A percentile compares a stretch with the other conserved stretches of the same genome.
Conservation (phyloP, 2,888 invertebrate genomes). For the Limenitis camilla region DNA sequence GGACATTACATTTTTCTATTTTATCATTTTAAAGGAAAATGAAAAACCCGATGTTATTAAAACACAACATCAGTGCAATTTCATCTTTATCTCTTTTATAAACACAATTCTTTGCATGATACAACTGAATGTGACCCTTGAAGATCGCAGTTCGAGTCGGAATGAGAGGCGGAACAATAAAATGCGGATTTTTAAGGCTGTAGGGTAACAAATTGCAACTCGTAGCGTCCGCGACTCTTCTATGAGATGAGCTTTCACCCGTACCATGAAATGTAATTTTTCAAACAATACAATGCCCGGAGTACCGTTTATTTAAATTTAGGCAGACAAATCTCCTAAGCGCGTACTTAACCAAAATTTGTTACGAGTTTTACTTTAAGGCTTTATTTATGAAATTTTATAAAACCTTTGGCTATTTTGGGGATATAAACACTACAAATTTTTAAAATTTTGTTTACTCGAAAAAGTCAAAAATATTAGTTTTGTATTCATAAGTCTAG, state of each 20-base stretch:
- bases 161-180: constrained; percentile 65
- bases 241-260: constrained; percentile 49
- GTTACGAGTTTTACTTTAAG: no score
- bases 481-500: no score
- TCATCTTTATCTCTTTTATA: neutral
- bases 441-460: no score
- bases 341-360: neutral
- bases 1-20: no score
- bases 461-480: no score
- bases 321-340: neutral
- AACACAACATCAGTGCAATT: neutral
- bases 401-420: no score
- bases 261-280: constrained; percentile 34
- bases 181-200: constrained; percentile 70
- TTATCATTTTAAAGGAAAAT: neutral
- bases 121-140: constrained; percentile 42
- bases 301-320: neutral
- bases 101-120: constrained; percentile 24
- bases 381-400: no score
- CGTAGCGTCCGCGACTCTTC: constrained; percentile 48
- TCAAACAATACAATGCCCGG: neutral
- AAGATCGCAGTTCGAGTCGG: constrained; percentile 50
- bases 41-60: neutral
- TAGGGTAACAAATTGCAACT: constrained; percentile 66
- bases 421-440: no score